Evolutionary conservation across 1,140 invertebrate genomes (phyloP), one percentile per base, ranked within the genome.

Genomic region (Lepidurus apus): DNA sequence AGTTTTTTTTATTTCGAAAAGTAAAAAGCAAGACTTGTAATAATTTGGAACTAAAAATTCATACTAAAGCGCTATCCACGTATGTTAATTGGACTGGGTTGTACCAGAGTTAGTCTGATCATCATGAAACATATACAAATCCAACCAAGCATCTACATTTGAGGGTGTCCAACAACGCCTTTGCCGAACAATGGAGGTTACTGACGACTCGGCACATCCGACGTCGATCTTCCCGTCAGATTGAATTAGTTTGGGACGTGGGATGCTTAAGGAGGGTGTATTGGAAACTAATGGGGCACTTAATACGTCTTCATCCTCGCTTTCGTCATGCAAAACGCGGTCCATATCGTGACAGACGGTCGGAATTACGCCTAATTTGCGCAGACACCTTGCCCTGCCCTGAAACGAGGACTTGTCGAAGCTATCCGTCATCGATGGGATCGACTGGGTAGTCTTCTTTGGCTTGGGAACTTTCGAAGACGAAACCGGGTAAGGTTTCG

Each of bases 331-430:
- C 10, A 17, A 11, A 47, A 47, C 53, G 53, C 53, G 53, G 7
- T 65, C 13, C 13, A 17, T 65, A 5, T 65, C 13, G 1, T 17
- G 53, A 65, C 13, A 9, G 13, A 21, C 13, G 7, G 53, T 9
- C 9, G 53, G 6, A 65, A 65, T 65, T 9, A 65, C 53, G 53
- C 53, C 53, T 65, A 65, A 65, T 65, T 65, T 65, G 17, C 21
- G 53, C 53, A 65, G 53, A 65, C 53, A 65, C 13, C 21, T 65
- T 4, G 53, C 13, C 53, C 53, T 65, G 53, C 53, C 53, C 53
- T 65, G 53, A 65, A 65, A 65, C 53, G 53, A 65, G 13, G 53
- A 65, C 13, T 65, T 65, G 21, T 65, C 53, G 13, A 65, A 65
- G 53, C 53, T 9, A 65, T 65, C 53, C 17, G 17, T 65, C 53